Evolutionary conservation across 2,888 invertebrate species (phyloP).

Genomic region (Eueremaeus valkanovi): DNA sequence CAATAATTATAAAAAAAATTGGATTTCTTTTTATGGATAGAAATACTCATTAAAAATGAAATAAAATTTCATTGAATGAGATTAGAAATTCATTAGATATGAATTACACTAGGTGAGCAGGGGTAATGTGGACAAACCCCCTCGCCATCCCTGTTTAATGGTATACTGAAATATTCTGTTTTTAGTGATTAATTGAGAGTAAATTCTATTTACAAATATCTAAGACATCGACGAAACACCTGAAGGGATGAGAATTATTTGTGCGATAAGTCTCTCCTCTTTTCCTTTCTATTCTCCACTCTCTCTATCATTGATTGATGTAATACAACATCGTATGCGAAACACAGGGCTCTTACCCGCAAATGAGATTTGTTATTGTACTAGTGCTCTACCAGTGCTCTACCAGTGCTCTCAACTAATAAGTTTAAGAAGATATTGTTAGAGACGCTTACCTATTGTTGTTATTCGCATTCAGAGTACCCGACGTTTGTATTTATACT

Average conservation of each 20-base stretch:
- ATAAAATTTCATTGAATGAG: too few species aligned
- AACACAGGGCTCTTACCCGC: slow-evolving; percentile 3
- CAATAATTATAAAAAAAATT: background rate
- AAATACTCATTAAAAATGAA: too few species aligned
- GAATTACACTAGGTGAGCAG: background rate
- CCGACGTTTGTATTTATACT: slow-evolving; percentile 23
- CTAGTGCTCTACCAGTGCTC: background rate
- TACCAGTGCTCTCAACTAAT: background rate
- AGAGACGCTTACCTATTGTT: background rate
- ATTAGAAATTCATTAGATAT: too few species aligned
- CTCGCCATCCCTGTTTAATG: too few species aligned
- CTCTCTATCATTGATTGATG: background rate
- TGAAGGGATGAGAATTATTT: background rate
- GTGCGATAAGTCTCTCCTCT: background rate
- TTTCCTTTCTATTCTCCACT: too few species aligned
- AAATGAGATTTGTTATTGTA: slow-evolving; percentile 13
- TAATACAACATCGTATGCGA: background rate
- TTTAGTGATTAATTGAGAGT: background rate
- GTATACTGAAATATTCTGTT: too few species aligned
- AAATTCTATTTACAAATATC: background rate
- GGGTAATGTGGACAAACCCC: too few species aligned
- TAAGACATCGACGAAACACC: background rate
- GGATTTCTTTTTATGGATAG: too few species aligned
- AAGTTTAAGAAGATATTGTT: slow-evolving; percentile 29
- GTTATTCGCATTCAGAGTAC: background rate